Evolutionary conservation across 2,888 invertebrate genomes (phyloP), one percentile per base, ranked within the genome.

Genomic region (Limenitis camilla): DNA sequence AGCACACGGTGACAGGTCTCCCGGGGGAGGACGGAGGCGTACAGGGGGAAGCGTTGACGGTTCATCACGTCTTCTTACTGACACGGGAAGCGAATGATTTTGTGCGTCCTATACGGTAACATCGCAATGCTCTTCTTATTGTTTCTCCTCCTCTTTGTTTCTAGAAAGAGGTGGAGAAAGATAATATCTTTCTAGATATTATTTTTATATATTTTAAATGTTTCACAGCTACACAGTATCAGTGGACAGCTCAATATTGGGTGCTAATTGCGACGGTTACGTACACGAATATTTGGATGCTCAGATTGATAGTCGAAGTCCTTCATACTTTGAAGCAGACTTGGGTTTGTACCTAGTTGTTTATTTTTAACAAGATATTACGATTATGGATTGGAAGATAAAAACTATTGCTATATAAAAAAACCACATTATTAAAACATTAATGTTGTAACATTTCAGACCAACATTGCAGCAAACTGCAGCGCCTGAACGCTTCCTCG

Each of bases 391-490:
- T 8, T 9, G 33, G 33, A 8, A 2, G 33, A 9, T 7, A 33
- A 9, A 33, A 2, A 4, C 7, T 33, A 8, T 8, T n/a, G n/a
- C n/a, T 33, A 8, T 9, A 2, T 9, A 7, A 7, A 9, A 33
- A 9, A 7, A 9, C 8, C n/a, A 4, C 7, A 33, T 33, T 33
- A 9, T 11, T 11, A 8, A 39, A 6, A 6, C 30, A 9, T 5
- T 32, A 33, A 33, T 9, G n/a, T 6, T 9, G 5, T 29, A 5
- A 35, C 7, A 4, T 36, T 32, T 8, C 65, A 78, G 76, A 65
- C 10, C 66, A 68, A 36, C 60, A 68, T 29, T 78, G 81, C 61
- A 73, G 77, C 40, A 33, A 36, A 43, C 41, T 56, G 49, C 61
- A 66, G 49, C 48, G 42, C 50, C 56, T 68, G 56, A 65, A 68